phyloP scores from a whole-genome alignment of 2,113 vertebrate species.

The Calidris pygmaea region DNA sequence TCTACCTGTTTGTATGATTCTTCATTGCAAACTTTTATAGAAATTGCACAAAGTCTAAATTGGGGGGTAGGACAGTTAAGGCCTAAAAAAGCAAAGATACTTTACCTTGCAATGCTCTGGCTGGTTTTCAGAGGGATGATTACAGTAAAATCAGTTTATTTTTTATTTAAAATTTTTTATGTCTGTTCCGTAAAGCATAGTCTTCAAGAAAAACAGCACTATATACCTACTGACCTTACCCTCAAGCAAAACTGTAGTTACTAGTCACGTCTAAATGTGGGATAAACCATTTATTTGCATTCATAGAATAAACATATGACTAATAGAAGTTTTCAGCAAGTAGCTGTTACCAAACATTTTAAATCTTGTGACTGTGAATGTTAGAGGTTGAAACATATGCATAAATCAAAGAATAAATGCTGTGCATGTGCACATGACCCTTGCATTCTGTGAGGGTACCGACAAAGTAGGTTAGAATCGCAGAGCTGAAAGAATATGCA shows the following conservation, averaged over 20 bases:
- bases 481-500: not conserved
- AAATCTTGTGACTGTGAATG: not conserved
- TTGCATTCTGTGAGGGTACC: not conserved
- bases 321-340: not conserved
- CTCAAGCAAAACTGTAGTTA: not conserved
- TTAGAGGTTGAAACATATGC: not conserved
- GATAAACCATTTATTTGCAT: not conserved
- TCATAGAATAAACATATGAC: not conserved
- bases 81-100: not conserved
- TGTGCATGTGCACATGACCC: not conserved
- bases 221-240: not conserved
- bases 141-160: not conserved
- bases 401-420: not conserved
- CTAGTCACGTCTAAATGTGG: not conserved
- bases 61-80: not conserved
- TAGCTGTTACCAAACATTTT: not conserved
- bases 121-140: not conserved
- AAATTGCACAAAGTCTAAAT: not conserved
- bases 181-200: not conserved
- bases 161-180: not conserved
- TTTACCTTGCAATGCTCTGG: not conserved
- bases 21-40: not conserved
- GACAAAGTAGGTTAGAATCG: not conserved
- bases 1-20: not conserved
- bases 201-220: not conserved